A percentile compares a stretch with the other conserved stretches of the same genome.
Evolutionary conservation across 2,113 vertebrate species (phyloP).

Genomic region (Thamnaconus septentrionalis): DNA sequence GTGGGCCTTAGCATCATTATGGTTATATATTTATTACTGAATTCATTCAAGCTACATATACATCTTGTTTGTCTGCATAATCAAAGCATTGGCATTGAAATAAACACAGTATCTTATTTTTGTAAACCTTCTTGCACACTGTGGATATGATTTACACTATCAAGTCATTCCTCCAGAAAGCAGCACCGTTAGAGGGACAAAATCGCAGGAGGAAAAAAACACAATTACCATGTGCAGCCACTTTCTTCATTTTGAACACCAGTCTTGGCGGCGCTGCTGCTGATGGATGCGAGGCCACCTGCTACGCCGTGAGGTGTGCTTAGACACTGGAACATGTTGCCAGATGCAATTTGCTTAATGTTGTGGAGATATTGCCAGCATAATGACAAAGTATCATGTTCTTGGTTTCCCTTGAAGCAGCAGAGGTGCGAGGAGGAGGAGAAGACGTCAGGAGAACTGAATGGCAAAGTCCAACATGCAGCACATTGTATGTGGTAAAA

Average conservation of each 20-base stretch:
- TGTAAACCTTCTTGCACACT: conserved; percentile 5
- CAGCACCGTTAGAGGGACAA: conserved; percentile 24
- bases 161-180: conserved; percentile 36
- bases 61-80: conserved; percentile 4
- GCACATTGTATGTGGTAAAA: not conserved
- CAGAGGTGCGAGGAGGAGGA: conserved; percentile 10
- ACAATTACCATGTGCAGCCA: conserved; percentile 43
- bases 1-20: no score
- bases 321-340: conserved; percentile 59
- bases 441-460: conserved; percentile 33
- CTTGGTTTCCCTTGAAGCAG: conserved; percentile 35
- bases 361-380: conserved; percentile 71
- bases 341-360: conserved; percentile 78
- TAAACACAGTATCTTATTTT: conserved; percentile 32
- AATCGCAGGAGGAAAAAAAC: conserved; percentile 30
- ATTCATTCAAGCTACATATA: not conserved
- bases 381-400: conserved; percentile 61
- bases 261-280: conserved; percentile 34
- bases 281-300: conserved; percentile 72
- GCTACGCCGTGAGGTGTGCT: conserved; percentile 57
- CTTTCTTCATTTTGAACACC: conserved; percentile 37
- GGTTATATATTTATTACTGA: no score
- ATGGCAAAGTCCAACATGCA: conserved; percentile 15
- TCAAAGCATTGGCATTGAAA: conserved; percentile 4
- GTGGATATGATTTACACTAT: conserved; percentile 21